phyloP scores from a whole-genome alignment of 2,888 invertebrate genomes.

The Apodemia zela region DNA sequence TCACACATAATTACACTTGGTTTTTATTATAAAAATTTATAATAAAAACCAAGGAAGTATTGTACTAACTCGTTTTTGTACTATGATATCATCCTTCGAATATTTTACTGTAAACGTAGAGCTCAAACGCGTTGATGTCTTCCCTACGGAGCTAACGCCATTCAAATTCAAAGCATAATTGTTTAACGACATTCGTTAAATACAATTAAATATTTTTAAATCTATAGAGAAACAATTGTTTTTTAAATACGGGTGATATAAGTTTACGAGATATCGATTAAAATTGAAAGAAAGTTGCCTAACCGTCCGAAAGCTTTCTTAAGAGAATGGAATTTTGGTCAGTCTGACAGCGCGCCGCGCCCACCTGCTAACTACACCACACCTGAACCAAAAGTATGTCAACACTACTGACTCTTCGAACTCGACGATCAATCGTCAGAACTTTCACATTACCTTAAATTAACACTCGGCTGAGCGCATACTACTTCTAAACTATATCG shows the following conservation, averaged over 20 bases:
- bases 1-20: too few species aligned
- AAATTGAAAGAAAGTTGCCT: constrained; percentile 64
- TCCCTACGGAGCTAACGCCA: constrained; percentile 40
- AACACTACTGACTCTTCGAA: constrained; percentile 68
- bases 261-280: constrained; percentile 8
- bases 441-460: constrained; percentile 79
- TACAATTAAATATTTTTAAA: neutral
- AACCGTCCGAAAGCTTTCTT: constrained; percentile 63
- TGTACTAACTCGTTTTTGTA: constrained; percentile 29
- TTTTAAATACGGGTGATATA: neutral
- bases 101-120: constrained; percentile 29
- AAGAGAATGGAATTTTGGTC: constrained; percentile 72
- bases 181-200: neutral
- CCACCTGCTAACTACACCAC: constrained; percentile 70
- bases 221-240: neutral
- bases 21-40: too few species aligned
- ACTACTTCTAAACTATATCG: constrained; percentile 22
- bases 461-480: constrained; percentile 52
- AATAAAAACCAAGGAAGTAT: constrained; percentile 9
- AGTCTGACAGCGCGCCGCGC: constrained; percentile 60
- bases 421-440: constrained; percentile 65
- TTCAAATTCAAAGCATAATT: neutral
- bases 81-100: constrained; percentile 30
- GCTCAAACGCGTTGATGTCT: constrained; percentile 70
- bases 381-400: constrained; percentile 78